Percentiles rank a stretch among this genome's conserved stretches.
Evolutionary conservation across 37 sponge, comb jelly and placozoan genomes (phyloP).

Genomic region (Beroe ovata): DNA sequence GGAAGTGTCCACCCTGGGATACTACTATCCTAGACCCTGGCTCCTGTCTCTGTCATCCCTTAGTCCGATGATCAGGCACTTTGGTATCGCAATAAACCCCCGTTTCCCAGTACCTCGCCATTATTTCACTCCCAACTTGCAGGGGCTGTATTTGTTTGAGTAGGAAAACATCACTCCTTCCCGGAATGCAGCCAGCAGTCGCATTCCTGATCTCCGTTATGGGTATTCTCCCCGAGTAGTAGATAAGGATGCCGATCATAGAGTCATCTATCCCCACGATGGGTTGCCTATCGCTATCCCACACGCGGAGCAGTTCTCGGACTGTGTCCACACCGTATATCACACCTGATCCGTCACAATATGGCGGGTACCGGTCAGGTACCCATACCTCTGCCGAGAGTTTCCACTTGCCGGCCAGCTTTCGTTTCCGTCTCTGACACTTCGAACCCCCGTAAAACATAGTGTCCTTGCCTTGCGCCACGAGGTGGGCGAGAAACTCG

Average conservation of each 20-base stretch:
- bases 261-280: background rate
- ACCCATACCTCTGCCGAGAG: background rate
- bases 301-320: background rate
- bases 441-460: background rate
- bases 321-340: background rate
- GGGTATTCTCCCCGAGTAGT: background rate
- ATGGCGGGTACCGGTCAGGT: background rate
- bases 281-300: background rate
- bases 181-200: background rate
- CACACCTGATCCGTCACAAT: background rate
- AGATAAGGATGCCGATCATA: background rate
- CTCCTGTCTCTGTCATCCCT: no score
- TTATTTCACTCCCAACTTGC: background rate
- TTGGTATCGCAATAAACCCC: background rate
- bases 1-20: no score
- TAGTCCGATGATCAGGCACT: no score
- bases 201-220: background rate
- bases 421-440: background rate
- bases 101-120: background rate
- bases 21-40: no score
- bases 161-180: background rate
- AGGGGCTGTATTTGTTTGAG: background rate
- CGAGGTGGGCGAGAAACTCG: background rate
- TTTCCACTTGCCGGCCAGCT: background rate
- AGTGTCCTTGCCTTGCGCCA: background rate